These are phyloP conservation scores for Hippocampus mohnikei DNA, from an alignment of 2,113 vertebrate species.

Conservation along the genomic window DNA sequence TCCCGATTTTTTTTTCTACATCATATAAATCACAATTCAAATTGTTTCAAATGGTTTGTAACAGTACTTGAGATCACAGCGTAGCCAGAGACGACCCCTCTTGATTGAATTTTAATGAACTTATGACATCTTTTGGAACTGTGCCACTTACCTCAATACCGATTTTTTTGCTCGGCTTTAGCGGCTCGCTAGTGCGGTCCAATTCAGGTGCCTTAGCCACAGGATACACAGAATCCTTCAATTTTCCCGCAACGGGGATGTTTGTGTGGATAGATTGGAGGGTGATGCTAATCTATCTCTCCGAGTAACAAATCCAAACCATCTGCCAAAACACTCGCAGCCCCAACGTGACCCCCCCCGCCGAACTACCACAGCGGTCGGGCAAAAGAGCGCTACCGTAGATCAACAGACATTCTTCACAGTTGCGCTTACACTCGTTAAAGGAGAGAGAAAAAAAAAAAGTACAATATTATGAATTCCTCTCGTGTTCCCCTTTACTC, in stretches of 20 bases:
- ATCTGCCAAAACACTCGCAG: slow-evolving; percentile 67
- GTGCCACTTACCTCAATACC: background rate
- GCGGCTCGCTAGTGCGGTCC: background rate
- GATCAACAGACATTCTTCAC: slow-evolving; percentile 25
- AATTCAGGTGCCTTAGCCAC: background rate
- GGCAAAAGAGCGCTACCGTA: slow-evolving; percentile 35
- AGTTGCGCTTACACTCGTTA: slow-evolving; percentile 5
- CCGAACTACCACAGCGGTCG: slow-evolving; percentile 37
- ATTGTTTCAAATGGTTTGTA: background rate
- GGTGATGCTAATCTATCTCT: slow-evolving; percentile 57
- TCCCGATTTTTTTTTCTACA: background rate
- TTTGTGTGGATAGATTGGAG: slow-evolving; percentile 59
- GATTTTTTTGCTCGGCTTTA: background rate
- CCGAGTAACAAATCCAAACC: slow-evolving; percentile 67
- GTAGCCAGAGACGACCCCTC: background rate
- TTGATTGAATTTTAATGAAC: background rate
- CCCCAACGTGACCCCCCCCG: slow-evolving; percentile 53
- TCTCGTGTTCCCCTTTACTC: slow-evolving; percentile 38
- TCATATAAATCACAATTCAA: too few relatives aligned
- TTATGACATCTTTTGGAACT: background rate
- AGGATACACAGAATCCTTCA: slow-evolving; percentile 6
- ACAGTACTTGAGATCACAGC: background rate
- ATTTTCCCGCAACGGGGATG: slow-evolving; percentile 28
- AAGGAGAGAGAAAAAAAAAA: background rate
- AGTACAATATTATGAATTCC: slow-evolving; percentile 29